A percentile compares a stretch with the other conserved stretches of the same genome.
Evolutionary conservation across 2,797 vertebrate genomes (phyloP).

Genomic region (Leptodactylus fallax): DNA sequence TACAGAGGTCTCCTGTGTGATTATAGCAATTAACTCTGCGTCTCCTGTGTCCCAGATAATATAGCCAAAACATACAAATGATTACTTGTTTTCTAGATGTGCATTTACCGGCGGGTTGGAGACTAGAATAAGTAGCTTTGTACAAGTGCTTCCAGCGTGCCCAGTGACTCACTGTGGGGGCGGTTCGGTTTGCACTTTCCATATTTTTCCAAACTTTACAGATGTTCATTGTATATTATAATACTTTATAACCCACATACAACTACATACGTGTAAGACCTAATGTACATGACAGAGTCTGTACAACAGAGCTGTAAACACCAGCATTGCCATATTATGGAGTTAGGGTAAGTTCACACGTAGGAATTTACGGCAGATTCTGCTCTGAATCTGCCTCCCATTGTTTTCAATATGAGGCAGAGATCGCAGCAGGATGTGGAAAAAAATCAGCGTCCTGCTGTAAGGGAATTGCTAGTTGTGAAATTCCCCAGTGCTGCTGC

Average conservation of each 20-base stretch:
- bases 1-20: conserved; percentile 38
- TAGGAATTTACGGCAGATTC: no score
- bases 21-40: conserved; percentile 53
- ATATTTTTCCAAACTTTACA: background rate
- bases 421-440: no score
- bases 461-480: no score
- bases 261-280: no score
- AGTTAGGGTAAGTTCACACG: no score
- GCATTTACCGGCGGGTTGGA: background rate
- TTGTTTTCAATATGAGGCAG: no score
- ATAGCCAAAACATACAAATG: conserved; percentile 22
- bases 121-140: background rate
- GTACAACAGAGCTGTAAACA: background rate
- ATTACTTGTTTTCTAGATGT: conserved; percentile 1
- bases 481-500: no score
- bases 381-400: no score
- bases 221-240: background rate
- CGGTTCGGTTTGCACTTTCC: background rate
- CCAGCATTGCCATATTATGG: no score
- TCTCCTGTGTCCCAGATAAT: conserved; percentile 32
- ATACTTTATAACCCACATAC: background rate
- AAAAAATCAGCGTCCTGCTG: no score
- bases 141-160: background rate
- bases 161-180: background rate
- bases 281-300: background rate